Conservation (phyloP, 2,113 vertebrate species). For the Pelobates fuscus region DNA sequence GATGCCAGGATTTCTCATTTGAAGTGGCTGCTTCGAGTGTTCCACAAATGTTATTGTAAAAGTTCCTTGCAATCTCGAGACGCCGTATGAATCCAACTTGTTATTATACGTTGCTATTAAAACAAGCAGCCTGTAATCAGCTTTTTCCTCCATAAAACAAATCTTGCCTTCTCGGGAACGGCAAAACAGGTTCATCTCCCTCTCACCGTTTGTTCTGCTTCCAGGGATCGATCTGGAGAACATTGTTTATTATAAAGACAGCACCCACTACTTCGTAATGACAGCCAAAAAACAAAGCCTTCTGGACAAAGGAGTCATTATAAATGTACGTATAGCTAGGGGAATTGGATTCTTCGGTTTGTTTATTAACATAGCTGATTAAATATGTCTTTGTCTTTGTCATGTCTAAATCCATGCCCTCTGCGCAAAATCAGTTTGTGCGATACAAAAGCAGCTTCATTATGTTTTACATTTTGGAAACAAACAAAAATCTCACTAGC, state of each 20-base stretch:
- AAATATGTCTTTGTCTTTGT: too few relatives aligned
- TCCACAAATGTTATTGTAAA: background rate
- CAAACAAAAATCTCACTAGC: too few relatives aligned
- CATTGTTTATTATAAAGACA: constrained; percentile 97
- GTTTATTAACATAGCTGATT: too few relatives aligned
- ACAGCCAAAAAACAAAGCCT: constrained; percentile 97
- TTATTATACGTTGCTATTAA: background rate
- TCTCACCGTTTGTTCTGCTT: constrained; percentile 50
- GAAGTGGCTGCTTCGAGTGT: background rate
- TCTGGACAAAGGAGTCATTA: constrained; percentile 93
- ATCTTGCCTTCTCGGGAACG: background rate
- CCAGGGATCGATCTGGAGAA: constrained; percentile 96
- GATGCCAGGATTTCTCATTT: background rate
- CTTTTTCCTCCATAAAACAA: background rate
- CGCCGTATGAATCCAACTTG: background rate
- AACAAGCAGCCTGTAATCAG: background rate
- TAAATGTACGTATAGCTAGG: constrained; percentile 75
- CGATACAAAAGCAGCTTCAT: too few relatives aligned
- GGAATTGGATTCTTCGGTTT: background rate
- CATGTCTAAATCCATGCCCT: too few relatives aligned
- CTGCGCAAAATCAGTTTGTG: too few relatives aligned
- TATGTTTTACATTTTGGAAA: too few relatives aligned
- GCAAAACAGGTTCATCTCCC: background rate
- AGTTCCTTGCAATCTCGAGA: background rate
- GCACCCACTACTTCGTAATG: constrained; percentile 98